A percentile compares a stretch with the other conserved stretches of the same genome.
These are phyloP conservation scores for Emmelina monodactyla DNA, from an alignment of 2,888 invertebrate species.

Conservation along the genomic window DNA sequence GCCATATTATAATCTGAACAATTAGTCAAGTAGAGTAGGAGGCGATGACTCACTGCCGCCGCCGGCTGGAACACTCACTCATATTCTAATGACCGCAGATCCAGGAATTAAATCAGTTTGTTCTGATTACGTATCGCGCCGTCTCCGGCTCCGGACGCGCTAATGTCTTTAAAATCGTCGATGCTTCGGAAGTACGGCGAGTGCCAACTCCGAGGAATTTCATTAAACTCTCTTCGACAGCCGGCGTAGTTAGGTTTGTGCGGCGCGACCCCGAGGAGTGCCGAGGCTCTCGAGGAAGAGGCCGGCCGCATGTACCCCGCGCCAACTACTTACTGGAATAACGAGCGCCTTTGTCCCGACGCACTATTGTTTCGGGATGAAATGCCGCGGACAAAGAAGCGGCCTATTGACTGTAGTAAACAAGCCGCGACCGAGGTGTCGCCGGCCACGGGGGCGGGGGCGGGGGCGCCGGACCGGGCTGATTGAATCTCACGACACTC, in stretches of 20 bases:
- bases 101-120: conserved; percentile 18
- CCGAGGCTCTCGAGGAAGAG: background rate
- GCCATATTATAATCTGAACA: conserved; percentile 43
- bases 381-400: background rate
- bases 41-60: conserved; percentile 25
- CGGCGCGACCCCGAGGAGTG: conserved; percentile 8
- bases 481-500: conserved; percentile 44
- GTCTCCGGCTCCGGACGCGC: background rate
- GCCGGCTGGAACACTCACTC: conserved; percentile 25
- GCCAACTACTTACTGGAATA: conserved; percentile 13
- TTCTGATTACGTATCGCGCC: conserved; percentile 19
- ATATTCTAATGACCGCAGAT: conserved; percentile 25
- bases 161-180: conserved; percentile 8
- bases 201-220: conserved; percentile 12
- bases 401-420: too few relatives aligned
- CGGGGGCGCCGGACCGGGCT: conserved; percentile 36
- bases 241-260: conserved; percentile 15
- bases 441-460: background rate
- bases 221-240: conserved; percentile 17
- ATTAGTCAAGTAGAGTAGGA: conserved; percentile 29
- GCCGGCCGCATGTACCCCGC: background rate
- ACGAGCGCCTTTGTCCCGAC: conserved; percentile 16
- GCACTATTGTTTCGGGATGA: conserved; percentile 15
- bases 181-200: conserved; percentile 10
- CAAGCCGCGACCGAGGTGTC: background rate